A percentile compares a stretch with the other conserved stretches of the same genome.
phyloP scores from a whole-genome alignment of 1,140 invertebrate species.

The Ylistrum balloti region DNA sequence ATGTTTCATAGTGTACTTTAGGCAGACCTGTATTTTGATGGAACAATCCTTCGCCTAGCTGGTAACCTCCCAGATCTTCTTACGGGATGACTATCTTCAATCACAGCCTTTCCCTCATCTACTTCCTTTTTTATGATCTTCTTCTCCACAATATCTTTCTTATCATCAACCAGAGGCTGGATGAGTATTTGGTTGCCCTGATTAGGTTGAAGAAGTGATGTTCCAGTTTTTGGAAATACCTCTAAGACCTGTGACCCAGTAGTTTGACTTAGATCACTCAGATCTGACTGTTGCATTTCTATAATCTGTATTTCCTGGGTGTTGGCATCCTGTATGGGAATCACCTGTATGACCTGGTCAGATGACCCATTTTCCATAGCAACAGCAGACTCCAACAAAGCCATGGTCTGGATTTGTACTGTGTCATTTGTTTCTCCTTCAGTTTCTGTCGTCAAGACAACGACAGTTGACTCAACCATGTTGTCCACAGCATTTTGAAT shows the following conservation, averaged over 20 bases:
- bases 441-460: background rate
- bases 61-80: slow-evolving; percentile 73
- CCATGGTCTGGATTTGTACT: background rate
- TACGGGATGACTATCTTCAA: slow-evolving; percentile 50
- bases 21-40: slow-evolving; percentile 73
- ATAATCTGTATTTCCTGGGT: background rate
- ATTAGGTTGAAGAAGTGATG: background rate
- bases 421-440: background rate
- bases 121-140: background rate
- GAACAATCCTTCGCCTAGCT: slow-evolving; percentile 71
- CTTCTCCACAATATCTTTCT: background rate
- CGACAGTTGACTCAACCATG: background rate
- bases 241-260: background rate
- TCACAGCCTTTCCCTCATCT: background rate
- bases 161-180: background rate
- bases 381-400: background rate
- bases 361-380: background rate
- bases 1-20: too few species aligned
- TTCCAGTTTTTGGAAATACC: background rate
- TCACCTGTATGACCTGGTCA: background rate
- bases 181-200: background rate
- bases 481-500: background rate
- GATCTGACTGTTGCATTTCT: background rate
- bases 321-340: background rate
- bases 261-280: background rate